Base-by-base conservation (phyloP, 2,888 invertebrate species). In the Fragum whitleyi region DNA sequence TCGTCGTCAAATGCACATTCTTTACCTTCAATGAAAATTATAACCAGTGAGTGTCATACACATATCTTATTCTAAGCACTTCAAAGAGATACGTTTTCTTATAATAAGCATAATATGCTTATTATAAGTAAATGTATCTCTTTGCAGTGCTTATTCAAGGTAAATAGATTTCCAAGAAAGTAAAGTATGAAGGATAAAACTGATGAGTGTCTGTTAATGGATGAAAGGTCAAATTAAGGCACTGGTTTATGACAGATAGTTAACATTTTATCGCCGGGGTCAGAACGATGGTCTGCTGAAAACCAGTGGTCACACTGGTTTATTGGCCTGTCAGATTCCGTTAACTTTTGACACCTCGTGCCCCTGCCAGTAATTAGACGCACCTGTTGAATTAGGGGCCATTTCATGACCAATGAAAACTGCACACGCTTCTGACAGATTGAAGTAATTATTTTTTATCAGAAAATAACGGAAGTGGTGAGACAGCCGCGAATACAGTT, bases 381-480 rank as follows among this genome's bases (percentile, higher is more conserved):
- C 82, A 82, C 82, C 78, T 82, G 82, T 82, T 82, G n/a, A 29
- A 70, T 55, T 55, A 29, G 36, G 67, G 53, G 59, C 72, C 26
- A 59, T 72, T 72, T 72, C 59, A 59, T 47, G 59, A 47, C 61
- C 61, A 61, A 61, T 59, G 55, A 61, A 39, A 71, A 39, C 32
- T n/a, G 26, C 57, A n/a, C 23, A 42, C 42, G 16, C 47, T 23
- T 16, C 16, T 3, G 47, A 29, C 26, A 39, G 32, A n/a, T 21
- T 9, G 1, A 36, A 14, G 16, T 57, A 57, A 65, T 42, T 61
- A 3, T 19, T 61, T 32, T 61, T 61, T 61, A 61, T 61, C 61
- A 32, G 47, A 32, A 19, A 32, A 9, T 61, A 32, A 61, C 61
- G 61, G 61, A 32, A 61, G 26, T 23, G 57, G 14, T 57, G 53